These are phyloP conservation scores for Silurus meridionalis DNA, from an alignment of 2,113 vertebrate species.

Conservation along the genomic window DNA sequence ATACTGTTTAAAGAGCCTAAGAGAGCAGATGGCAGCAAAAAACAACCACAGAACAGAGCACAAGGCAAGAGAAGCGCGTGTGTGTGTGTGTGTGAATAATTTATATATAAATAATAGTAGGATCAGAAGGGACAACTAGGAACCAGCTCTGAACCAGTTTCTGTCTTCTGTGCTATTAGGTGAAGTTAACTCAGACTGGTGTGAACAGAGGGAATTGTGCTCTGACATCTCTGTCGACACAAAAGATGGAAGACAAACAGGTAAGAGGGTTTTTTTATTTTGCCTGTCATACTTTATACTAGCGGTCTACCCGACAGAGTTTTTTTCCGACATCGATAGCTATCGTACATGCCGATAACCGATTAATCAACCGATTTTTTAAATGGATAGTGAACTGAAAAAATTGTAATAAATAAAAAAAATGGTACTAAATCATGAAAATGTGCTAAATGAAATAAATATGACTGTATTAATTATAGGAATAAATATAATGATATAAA, in stretches of 20 bases:
- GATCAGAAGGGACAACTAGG: not conserved
- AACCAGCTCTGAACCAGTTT: constrained; percentile 39
- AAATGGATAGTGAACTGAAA: too few relatives aligned
- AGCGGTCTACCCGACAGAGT: not conserved
- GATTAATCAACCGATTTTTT: too few relatives aligned
- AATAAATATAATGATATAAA: too few relatives aligned
- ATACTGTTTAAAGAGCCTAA: constrained; percentile 75
- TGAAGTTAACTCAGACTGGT: constrained; percentile 58
- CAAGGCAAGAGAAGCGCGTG: constrained; percentile 57
- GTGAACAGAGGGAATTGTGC: constrained; percentile 49
- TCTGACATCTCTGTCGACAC: constrained; percentile 24
- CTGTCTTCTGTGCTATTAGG: constrained; percentile 44
- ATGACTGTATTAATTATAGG: too few relatives aligned
- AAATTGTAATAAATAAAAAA: too few relatives aligned
- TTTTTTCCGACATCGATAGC: too few relatives aligned
- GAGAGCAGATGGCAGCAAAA: constrained; percentile 78
- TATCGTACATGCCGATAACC: too few relatives aligned
- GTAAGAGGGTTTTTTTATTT: constrained; percentile 25
- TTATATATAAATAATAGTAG: too few relatives aligned
- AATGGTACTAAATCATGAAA: too few relatives aligned
- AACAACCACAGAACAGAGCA: constrained; percentile 54
- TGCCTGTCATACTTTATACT: not conserved
- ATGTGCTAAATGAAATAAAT: too few relatives aligned
- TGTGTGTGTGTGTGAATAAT: not conserved
- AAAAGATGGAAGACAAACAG: constrained; percentile 51